Percentiles rank a stretch among this genome's conserved stretches.
Evolutionary conservation across 2,113 vertebrate genomes (phyloP).

Genomic region (Ailurus styani): DNA sequence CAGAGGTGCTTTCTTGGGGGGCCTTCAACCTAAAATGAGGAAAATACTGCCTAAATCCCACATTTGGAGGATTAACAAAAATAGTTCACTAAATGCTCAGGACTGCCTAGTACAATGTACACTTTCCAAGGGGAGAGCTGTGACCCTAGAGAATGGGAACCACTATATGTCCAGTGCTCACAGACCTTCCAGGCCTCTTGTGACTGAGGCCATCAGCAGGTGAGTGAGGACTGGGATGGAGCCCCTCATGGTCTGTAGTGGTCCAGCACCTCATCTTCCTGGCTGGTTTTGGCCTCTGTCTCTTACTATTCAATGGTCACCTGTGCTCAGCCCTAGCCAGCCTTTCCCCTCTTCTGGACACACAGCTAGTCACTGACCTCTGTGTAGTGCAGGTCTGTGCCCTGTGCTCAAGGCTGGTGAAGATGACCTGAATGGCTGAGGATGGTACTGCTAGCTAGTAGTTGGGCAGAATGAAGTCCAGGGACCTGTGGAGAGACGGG

Average conservation of each 20-base stretch:
- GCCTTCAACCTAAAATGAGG: neutral
- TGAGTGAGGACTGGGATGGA: neutral
- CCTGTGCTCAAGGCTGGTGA: neutral
- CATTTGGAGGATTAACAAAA: neutral
- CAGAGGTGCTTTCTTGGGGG: neutral
- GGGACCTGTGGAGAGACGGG: neutral
- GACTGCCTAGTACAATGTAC: accelerated
- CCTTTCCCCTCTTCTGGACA: neutral
- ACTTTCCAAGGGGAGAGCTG: neutral
- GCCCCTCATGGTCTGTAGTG: neutral
- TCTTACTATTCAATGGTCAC: no score
- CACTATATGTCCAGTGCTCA: no score
- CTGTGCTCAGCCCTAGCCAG: neutral
- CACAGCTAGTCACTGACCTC: neutral
- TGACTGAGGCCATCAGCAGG: neutral
- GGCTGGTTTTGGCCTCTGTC: neutral
- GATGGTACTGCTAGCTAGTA: accelerated
- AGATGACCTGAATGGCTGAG: neutral
- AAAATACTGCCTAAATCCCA: neutral
- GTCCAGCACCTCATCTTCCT: no score
- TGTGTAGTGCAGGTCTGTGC: neutral
- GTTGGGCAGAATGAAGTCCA: neutral
- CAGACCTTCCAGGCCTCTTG: neutral
- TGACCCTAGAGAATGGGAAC: neutral
- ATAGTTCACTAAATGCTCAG: neutral